phyloP scores from a whole-genome alignment of 1,140 invertebrate species.

The Hestina assimilis region DNA sequence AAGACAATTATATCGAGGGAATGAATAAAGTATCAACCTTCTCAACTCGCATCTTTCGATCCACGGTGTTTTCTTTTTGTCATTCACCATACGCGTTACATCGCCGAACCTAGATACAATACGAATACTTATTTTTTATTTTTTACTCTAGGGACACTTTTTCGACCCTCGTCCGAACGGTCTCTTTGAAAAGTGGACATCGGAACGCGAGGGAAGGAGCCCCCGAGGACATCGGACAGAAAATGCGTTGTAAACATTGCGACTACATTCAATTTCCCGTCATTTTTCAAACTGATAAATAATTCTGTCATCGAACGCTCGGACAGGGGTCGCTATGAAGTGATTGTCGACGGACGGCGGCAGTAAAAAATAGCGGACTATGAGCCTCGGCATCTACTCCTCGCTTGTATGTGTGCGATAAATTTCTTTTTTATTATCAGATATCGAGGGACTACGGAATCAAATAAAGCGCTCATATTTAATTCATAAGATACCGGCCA shows the following conservation, averaged over 20 bases:
- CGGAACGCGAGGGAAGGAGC: constrained; percentile 75
- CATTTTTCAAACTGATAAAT: constrained; percentile 81
- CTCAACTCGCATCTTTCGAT: constrained; percentile 44
- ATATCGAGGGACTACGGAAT: constrained; percentile 77
- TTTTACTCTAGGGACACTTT: constrained; percentile 78
- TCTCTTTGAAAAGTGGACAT: constrained; percentile 79
- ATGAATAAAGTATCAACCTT: constrained; percentile 61
- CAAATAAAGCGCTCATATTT: constrained; percentile 78
- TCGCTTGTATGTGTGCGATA: constrained; percentile 67
- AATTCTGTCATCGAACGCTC: constrained; percentile 78
- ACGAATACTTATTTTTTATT: constrained; percentile 76
- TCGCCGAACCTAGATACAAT: constrained; percentile 68
- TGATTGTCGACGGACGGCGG: constrained; percentile 69
- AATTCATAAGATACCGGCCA: constrained; percentile 77
- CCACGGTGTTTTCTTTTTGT: constrained; percentile 60
- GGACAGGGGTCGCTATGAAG: constrained; percentile 78
- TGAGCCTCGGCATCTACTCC: constrained; percentile 50
- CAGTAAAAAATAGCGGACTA: constrained; percentile 74
- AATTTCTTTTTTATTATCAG: constrained; percentile 79
- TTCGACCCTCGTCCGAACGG: constrained; percentile 78
- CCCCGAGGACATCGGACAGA: constrained; percentile 75
- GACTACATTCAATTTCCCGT: constrained; percentile 80
- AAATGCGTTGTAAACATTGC: constrained; percentile 80
- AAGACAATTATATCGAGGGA: constrained; percentile 64
- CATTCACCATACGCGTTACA: constrained; percentile 58